Base-by-base conservation (phyloP, 1,140 invertebrate species). In the Ceratina japonica region DNA sequence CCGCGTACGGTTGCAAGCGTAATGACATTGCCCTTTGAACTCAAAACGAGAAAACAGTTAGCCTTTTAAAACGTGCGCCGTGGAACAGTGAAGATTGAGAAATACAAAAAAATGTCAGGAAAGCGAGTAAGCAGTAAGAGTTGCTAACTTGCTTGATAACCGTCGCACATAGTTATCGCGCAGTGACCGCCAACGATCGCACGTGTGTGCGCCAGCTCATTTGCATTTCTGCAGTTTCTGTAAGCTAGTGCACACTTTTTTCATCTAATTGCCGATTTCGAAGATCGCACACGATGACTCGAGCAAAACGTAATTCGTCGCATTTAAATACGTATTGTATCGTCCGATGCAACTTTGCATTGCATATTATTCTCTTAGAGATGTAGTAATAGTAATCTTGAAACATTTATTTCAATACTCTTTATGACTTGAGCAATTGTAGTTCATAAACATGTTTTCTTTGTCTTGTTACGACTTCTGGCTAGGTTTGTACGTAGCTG, bases 11-110 rank as follows among this genome's bases (percentile, higher is more conserved):
- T 65, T 56, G 16, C 16, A 18, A 24, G 18, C 27, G 13, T 79
- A 79, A 83, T 82, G n/a, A 37, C 65, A 58, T 56, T 76, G 83
- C 58, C 52, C 72, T 65, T 82, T 74, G 75, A 84, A 84, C 79
- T 20, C 65, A 56, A 63, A 52, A 44, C 37, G 37, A 44, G 68
- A 37, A 24, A 65, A 52, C 62, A 3, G 49, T 44, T 44, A 72
- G 31, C 61, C 49, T n/a, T 54, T 22, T 52, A 20, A 12, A 27
- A 22, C 52, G n/a, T 63, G 64, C 58, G 12, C 79, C 52, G 49
- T 16, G 13, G 22, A 10, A 51, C 51, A 51, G 66, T n/a, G n/a
- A 54, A 16, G 64, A 51, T 56, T 61, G 66, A 54, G 56, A 52
- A 74, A 52, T 49, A 58, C 13, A 15, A 59, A 68, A 66, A 52